Percentiles rank a stretch among this genome's conserved stretches.
Evolutionary conservation across 2,113 vertebrate species (phyloP).

Genomic region (Passer montanus): DNA sequence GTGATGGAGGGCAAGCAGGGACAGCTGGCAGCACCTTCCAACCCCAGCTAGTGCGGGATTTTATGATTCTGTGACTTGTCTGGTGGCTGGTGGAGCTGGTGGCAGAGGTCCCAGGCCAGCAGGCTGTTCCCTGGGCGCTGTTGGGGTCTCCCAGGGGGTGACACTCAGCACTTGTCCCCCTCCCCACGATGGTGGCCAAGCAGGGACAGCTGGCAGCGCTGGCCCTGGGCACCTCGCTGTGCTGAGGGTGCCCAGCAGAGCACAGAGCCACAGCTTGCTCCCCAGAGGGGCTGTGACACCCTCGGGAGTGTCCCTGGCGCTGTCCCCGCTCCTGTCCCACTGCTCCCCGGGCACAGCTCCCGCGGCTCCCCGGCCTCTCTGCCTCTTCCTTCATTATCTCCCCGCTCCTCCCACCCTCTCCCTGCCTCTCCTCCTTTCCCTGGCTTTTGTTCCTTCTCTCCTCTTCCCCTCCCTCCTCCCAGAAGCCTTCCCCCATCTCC

Average conservation of each 20-base stretch:
- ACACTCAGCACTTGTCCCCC: rapidly evolving
- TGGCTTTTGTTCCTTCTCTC: conserved; percentile 52
- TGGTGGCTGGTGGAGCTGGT: not conserved
- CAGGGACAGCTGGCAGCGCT: rapidly evolving
- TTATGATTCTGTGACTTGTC: not conserved
- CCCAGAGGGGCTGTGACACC: rapidly evolving
- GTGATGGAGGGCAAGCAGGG: rapidly evolving
- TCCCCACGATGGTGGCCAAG: rapidly evolving
- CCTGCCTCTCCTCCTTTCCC: conserved; percentile 18
- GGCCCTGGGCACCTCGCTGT: rapidly evolving
- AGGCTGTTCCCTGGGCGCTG: not conserved
- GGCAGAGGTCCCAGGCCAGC: not conserved
- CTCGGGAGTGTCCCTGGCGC: rapidly evolving
- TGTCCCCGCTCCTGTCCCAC: rapidly evolving
- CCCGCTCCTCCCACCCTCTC: conserved; percentile 47
- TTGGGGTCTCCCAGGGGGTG: not conserved
- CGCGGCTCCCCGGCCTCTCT: not conserved
- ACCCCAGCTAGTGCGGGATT: not conserved
- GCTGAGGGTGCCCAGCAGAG: not conserved
- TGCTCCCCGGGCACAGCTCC: not conserved
- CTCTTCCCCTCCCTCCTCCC: conserved; percentile 55
- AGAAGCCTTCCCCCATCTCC: conserved; percentile 47
- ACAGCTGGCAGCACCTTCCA: not conserved
- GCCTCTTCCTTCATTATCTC: conserved; percentile 4
- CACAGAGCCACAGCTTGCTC: rapidly evolving